These are phyloP conservation scores for Dendronephthya gigantea DNA, from an alignment of 64 coral and sea anemone species.

Conservation along the genomic window DNA sequence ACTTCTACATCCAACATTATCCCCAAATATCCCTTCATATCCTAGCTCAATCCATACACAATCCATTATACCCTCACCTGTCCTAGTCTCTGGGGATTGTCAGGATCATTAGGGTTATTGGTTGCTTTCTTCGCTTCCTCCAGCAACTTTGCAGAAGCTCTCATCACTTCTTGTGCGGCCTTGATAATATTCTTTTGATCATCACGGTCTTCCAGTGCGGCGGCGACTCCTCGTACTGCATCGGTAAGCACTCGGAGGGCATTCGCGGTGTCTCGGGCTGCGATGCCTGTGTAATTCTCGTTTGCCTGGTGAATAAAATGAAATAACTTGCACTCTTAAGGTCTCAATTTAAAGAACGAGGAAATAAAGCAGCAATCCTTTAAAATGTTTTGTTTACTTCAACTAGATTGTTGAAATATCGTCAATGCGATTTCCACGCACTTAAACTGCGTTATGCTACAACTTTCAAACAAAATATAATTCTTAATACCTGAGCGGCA, in stretches of 20 bases:
- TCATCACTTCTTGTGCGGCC: conserved; percentile 71
- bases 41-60: no score
- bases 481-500: conserved; percentile 62
- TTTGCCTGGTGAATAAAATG: conserved; percentile 45
- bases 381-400: no score
- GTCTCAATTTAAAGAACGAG: not conserved
- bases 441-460: no score
- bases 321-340: not conserved
- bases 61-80: conserved; percentile 39
- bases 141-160: conserved; percentile 70
- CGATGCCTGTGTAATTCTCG: conserved; percentile 86
- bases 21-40: no score
- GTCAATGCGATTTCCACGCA: no score
- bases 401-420: no score
- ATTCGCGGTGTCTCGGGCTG: conserved; percentile 87
- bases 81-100: conserved; percentile 72
- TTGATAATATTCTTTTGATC: conserved; percentile 76
- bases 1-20: not conserved
- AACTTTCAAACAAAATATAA: not conserved
- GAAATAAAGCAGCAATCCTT: not conserved
- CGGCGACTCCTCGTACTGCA: conserved; percentile 82
- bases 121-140: conserved; percentile 90
- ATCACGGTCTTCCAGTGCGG: conserved; percentile 58
- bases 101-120: conserved; percentile 62
- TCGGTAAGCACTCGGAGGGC: conserved; percentile 67